Base-by-base conservation (phyloP, 1,140 invertebrate genomes). In the Asbolus verrucosus region DNA sequence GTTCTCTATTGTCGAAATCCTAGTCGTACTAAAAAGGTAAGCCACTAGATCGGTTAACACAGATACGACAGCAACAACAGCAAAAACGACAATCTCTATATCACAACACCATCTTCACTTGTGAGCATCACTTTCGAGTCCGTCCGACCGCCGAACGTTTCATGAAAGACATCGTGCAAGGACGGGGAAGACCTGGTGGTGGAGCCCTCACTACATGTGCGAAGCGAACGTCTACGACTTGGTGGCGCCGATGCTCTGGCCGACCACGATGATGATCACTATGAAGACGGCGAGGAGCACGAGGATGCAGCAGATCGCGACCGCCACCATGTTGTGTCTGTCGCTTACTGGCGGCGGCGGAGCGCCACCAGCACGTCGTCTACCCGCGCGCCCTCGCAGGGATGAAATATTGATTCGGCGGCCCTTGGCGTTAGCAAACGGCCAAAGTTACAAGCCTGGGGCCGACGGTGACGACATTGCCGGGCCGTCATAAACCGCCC, bases 301-400 rank as follows among this genome's bases (percentile, higher is more conserved):
- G 63, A 92, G 83, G 74, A 92, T 90, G 81, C 90, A 91, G 82
- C 90, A 91, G 73, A 92, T 91, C 75, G 90, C 90, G 70, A 92
- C 89, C 18, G 90, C 90, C 73, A 92, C 88, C 90, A 92, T 92
- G 70, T 77, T 81, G 70, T 30, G 15, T 60, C 13, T 54, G 50
- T 9, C 16, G 14, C 14, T 46, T 19, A 41, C 67, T 50, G 33
- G 38, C 15, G 60, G 31, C 59, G 30, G 67, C 41, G 66, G 63
- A 69, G 74, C 54, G 46, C 50, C 67, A 67, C 38, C 62, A 36
- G 30, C 67, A 69, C 63, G 59, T 69, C 69, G 69, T 43, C 65
- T 65, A 63, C 66, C 65, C 72, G 65, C 69, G 70, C 70, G 69
- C 71, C 54, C 68, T 24, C 27, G 8, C 65, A 73, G 71, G 74